phyloP scores from a whole-genome alignment of 1,140 invertebrate genomes.

The Pogonognathellus flavescens region DNA sequence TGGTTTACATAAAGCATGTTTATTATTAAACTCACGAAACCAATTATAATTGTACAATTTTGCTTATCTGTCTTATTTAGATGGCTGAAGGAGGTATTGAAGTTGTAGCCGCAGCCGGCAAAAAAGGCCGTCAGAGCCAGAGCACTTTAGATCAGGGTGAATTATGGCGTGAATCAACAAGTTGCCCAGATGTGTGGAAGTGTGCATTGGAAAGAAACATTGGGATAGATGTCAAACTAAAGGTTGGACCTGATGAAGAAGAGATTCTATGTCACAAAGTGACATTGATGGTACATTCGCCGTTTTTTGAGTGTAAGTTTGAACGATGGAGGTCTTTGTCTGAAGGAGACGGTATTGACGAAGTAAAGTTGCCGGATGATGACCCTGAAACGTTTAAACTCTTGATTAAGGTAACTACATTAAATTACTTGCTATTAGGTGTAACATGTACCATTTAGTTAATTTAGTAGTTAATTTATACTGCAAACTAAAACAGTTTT shows the following conservation, averaged over 20 bases:
- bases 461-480: too few species aligned
- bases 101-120: not conserved
- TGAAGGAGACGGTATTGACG: not conserved
- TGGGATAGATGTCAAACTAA: not conserved
- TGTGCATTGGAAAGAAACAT: not conserved
- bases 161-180: not conserved
- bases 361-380: not conserved
- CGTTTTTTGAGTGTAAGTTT: not conserved
- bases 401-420: not conserved
- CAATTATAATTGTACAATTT: too few species aligned
- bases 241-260: not conserved
- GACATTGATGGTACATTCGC: not conserved
- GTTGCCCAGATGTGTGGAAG: not conserved
- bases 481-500: too few species aligned
- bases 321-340: not conserved
- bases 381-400: not conserved
- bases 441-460: not conserved
- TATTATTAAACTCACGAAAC: too few species aligned
- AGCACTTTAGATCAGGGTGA: too few species aligned
- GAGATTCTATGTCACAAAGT: not conserved
- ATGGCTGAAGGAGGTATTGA: too few species aligned
- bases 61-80: too few species aligned
- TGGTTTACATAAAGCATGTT: too few species aligned
- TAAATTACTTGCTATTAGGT: not conserved
- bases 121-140: too few species aligned